These are phyloP conservation scores for Artibeus lituratus DNA, from an alignment of 2,797 vertebrate species.

Conservation along the genomic window DNA sequence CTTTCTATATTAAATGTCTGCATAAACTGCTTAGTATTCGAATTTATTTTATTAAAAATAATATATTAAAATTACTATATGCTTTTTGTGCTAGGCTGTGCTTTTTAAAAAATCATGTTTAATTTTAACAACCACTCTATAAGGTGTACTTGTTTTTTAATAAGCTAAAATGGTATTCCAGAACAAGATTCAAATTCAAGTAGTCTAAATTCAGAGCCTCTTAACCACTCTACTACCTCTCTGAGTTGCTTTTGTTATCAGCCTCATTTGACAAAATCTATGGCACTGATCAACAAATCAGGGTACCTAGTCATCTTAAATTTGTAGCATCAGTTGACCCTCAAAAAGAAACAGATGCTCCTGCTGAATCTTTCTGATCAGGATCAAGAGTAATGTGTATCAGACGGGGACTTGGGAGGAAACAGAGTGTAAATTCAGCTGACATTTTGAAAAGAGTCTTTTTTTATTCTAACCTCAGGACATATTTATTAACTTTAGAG, in stretches of 20 bases:
- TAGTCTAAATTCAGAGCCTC: neutral
- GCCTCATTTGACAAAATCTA: neutral
- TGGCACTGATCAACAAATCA: neutral
- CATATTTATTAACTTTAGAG: too few relatives aligned
- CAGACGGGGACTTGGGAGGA: neutral
- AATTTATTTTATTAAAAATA: conserved; percentile 14
- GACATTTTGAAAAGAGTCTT: neutral
- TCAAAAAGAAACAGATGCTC: neutral
- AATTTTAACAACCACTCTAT: neutral
- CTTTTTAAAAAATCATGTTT: neutral
- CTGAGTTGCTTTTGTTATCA: neutral
- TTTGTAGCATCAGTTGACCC: neutral
- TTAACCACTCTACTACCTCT: neutral
- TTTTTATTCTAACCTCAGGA: too few relatives aligned
- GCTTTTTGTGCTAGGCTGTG: neutral
- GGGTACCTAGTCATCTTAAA: neutral
- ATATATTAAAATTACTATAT: neutral
- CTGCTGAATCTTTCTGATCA: neutral
- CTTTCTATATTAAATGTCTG: neutral
- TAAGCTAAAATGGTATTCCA: neutral
- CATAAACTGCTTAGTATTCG: neutral
- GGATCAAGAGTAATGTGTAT: neutral
- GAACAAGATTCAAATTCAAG: neutral
- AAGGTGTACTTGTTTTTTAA: neutral
- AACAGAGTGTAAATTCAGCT: neutral